Conservation (phyloP, 2,113 vertebrate genomes). For the Psilopsiagon aurifrons region DNA sequence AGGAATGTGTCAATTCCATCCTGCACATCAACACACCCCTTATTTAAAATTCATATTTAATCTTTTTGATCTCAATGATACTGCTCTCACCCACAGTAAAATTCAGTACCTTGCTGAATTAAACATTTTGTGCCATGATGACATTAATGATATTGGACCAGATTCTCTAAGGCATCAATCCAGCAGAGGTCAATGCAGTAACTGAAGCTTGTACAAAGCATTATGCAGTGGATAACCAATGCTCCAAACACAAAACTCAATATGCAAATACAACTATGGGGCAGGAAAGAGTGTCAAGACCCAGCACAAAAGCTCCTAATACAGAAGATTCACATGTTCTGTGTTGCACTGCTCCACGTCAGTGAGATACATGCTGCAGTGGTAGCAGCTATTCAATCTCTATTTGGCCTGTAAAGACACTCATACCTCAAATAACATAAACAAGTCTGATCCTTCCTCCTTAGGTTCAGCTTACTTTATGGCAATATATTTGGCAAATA, state of each 20-base stretch:
- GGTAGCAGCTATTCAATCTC: not conserved
- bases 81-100: not conserved
- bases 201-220: not conserved
- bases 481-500: not conserved
- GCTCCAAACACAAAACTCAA: not conserved
- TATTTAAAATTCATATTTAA: not conserved
- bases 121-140: not conserved
- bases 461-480: not conserved
- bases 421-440: not conserved
- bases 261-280: not conserved
- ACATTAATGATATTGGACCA: not conserved
- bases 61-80: not conserved
- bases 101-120: not conserved
- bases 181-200: not conserved
- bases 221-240: not conserved
- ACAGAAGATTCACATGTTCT: not conserved
- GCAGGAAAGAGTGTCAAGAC: not conserved
- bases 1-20: not conserved
- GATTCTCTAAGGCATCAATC: not conserved
- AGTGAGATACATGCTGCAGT: not conserved
- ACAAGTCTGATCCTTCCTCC: not conserved
- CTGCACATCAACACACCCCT: not conserved
- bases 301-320: not conserved
- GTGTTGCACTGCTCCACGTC: accelerated
- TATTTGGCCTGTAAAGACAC: not conserved